Conservation (phyloP, 2,113 vertebrate species). For the Ochotona princeps region DNA sequence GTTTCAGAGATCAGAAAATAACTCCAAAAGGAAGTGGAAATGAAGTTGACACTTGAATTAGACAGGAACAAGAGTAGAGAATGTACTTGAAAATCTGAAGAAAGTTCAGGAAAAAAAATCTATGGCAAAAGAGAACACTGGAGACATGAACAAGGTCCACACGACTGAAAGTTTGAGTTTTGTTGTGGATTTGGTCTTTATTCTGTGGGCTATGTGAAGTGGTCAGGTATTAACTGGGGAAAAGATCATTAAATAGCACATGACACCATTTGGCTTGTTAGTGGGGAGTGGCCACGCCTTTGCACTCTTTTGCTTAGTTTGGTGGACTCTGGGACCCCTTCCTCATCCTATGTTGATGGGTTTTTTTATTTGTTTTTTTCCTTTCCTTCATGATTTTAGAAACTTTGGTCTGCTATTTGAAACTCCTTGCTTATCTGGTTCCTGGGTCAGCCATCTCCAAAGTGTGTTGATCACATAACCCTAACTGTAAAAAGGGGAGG, state of each 20-base stretch:
- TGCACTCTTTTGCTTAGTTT: not conserved
- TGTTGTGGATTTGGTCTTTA: slow-evolving; percentile 9
- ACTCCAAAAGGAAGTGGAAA: not conserved
- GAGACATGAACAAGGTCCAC: not conserved
- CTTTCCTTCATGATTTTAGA: not conserved
- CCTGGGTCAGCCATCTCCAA: not conserved
- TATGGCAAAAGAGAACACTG: not conserved
- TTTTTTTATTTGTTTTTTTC: not conserved
- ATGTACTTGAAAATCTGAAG: not conserved
- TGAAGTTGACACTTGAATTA: not conserved
- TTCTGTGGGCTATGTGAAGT: not conserved
- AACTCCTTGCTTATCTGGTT: not conserved
- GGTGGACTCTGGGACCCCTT: not conserved
- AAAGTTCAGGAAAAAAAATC: not conserved
- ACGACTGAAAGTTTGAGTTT: not conserved
- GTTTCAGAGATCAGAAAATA: not conserved
- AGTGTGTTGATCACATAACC: not conserved
- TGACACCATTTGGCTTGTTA: not conserved
- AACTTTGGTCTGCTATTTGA: not conserved
- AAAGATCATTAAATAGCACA: not conserved
- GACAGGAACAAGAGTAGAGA: not conserved
- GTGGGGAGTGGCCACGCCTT: too few species aligned
- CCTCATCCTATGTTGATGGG: not conserved
- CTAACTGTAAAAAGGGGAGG: not conserved
- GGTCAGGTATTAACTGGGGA: not conserved